These are phyloP conservation scores for Abscondita cerata DNA, from an alignment of 2,888 invertebrate genomes.

Conservation along the genomic window DNA sequence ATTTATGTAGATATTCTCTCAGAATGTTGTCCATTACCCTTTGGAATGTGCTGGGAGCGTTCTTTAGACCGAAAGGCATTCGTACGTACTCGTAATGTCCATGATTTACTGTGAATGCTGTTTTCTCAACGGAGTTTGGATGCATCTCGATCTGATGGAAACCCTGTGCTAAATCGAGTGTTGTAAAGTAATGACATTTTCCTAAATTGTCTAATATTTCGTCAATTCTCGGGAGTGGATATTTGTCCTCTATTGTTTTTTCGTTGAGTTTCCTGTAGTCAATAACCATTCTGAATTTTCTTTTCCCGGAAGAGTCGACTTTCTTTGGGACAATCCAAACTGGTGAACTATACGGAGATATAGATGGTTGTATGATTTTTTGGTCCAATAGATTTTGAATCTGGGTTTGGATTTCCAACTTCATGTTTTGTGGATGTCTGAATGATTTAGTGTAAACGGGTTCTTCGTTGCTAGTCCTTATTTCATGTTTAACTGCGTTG, in stretches of 20 bases:
- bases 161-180: too few species aligned
- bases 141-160: slow-evolving; percentile 33
- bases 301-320: slow-evolving; percentile 24
- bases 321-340: too few species aligned
- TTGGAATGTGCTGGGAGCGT: too few species aligned
- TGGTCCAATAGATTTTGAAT: not conserved
- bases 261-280: slow-evolving; percentile 36
- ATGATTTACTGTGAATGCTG: not conserved
- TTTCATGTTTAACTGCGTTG: not conserved
- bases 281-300: slow-evolving; percentile 41
- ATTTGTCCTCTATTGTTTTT: not conserved
- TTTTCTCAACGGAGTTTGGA: slow-evolving; percentile 17
- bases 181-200: not conserved
- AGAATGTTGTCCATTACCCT: too few species aligned
- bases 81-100: not conserved
- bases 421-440: not conserved
- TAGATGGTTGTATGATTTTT: slow-evolving; percentile 17
- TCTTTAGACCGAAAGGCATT: too few species aligned
- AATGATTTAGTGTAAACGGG: not conserved
- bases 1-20: slow-evolving; percentile 22
- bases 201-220: slow-evolving; percentile 36
- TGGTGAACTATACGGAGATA: slow-evolving; percentile 11
- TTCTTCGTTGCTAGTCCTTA: not conserved
- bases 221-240: slow-evolving; percentile 37
- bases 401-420: not conserved